phyloP scores from a whole-genome alignment of 2,888 invertebrate genomes.

The Callimorpha dominula region DNA sequence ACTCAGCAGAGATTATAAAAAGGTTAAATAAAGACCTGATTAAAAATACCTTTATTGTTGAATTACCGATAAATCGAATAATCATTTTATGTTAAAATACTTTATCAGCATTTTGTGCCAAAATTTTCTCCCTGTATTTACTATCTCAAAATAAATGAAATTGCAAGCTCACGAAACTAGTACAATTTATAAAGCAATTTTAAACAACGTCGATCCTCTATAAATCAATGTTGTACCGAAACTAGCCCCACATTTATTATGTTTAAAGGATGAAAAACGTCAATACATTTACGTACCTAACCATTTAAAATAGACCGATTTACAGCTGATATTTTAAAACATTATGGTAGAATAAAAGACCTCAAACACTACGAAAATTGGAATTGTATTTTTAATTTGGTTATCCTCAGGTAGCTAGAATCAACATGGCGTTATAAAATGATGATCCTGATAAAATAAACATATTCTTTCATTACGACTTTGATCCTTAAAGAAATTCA shows the following conservation, averaged over 20 bases:
- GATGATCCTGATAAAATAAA: background rate
- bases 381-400: too few species aligned
- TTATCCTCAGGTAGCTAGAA: too few species aligned
- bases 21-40: too few species aligned
- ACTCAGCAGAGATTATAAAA: too few species aligned
- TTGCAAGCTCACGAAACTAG: conserved; percentile 37
- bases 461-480: background rate
- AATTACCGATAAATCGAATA: background rate
- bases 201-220: conserved; percentile 58
- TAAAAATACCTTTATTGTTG: background rate
- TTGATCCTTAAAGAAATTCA: background rate
- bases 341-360: background rate
- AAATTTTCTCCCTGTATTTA: conserved; percentile 11
- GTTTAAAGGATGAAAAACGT: conserved; percentile 67
- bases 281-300: conserved; percentile 48
- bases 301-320: conserved; percentile 42
- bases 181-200: conserved; percentile 63
- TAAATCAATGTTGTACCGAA: conserved; percentile 70
- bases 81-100: background rate
- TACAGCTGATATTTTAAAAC: background rate
- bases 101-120: background rate
- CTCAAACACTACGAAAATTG: background rate
- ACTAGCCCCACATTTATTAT: conserved; percentile 72
- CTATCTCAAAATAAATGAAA: conserved; percentile 7
- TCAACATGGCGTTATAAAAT: too few species aligned